A percentile compares a stretch with the other conserved stretches of the same genome.
phyloP scores from a whole-genome alignment of 2,113 vertebrate species.

The Dendropsophus ebraccatus region DNA sequence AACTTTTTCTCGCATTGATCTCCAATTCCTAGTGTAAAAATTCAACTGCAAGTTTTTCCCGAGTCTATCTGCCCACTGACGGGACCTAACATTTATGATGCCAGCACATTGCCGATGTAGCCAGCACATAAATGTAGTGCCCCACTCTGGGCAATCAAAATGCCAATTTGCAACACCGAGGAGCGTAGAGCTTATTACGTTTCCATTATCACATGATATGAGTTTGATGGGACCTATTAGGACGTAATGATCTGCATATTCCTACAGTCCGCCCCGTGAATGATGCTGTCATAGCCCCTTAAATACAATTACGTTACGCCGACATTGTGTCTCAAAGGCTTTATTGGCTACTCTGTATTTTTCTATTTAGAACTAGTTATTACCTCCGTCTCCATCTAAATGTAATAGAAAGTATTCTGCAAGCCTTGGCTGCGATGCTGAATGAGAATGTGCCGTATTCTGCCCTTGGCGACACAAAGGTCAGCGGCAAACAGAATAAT shows the following conservation, averaged over 20 bases:
- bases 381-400: constrained; percentile 22
- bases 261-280: neutral
- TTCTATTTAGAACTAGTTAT: constrained; percentile 14
- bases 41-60: neutral
- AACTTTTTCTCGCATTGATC: neutral
- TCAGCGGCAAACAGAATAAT: constrained; percentile 62
- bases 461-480: constrained; percentile 63
- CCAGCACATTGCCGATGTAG: neutral
- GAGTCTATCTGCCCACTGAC: neutral
- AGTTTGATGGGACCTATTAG: constrained; percentile 20
- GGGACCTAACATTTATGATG: neutral
- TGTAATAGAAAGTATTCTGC: constrained; percentile 25
- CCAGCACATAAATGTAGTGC: neutral
- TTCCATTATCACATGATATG: neutral
- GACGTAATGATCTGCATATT: neutral
- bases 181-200: neutral
- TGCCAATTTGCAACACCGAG: neutral
- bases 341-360: constrained; percentile 24
- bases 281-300: neutral
- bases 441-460: constrained; percentile 64
- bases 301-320: neutral
- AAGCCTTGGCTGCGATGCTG: constrained; percentile 60
- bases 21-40: neutral
- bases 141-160: neutral
- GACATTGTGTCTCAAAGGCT: neutral